Evolutionary conservation across 2,888 invertebrate genomes (phyloP).

Genomic region (Pemphredon lugubris): DNA sequence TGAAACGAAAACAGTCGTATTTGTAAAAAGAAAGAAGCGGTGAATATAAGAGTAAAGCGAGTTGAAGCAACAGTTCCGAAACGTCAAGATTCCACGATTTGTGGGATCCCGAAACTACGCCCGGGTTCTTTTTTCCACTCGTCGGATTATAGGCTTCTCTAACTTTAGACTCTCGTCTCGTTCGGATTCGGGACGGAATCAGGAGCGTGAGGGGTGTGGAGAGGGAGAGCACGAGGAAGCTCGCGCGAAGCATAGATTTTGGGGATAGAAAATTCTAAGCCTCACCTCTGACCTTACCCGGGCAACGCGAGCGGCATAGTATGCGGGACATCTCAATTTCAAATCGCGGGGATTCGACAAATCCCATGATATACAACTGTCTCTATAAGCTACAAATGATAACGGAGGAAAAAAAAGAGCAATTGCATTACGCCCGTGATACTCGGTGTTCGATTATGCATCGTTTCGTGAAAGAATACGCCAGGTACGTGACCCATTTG

Average conservation of each 20-base stretch:
- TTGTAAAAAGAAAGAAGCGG: too few relatives aligned
- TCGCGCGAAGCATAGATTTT: slow-evolving; percentile 15
- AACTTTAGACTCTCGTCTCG: slow-evolving; percentile 21
- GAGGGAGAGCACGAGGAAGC: slow-evolving; percentile 3
- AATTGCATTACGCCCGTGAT: neutral
- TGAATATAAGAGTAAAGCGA: too few relatives aligned
- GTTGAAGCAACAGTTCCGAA: too few relatives aligned
- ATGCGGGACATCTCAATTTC: slow-evolving; percentile 21
- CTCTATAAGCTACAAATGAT: neutral
- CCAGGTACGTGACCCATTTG: too few relatives aligned
- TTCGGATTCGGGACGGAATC: too few relatives aligned
- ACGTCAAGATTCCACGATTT: too few relatives aligned
- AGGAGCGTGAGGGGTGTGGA: too few relatives aligned
- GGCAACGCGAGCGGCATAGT: slow-evolving; percentile 26
- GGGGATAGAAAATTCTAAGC: slow-evolving; percentile 33
- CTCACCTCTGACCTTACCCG: slow-evolving; percentile 9
- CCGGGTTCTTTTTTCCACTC: slow-evolving; percentile 12
- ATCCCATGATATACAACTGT: slow-evolving; percentile 11
- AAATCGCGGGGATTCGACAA: slow-evolving; percentile 14
- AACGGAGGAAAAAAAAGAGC: neutral
- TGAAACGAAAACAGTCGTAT: too few relatives aligned
- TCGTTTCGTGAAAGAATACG: too few relatives aligned
- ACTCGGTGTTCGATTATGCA: too few relatives aligned
- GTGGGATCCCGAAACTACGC: slow-evolving; percentile 7
- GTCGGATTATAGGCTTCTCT: slow-evolving; percentile 10